Base-by-base conservation (phyloP, 2,888 invertebrate species). In the Agonopterix heracliana region DNA sequence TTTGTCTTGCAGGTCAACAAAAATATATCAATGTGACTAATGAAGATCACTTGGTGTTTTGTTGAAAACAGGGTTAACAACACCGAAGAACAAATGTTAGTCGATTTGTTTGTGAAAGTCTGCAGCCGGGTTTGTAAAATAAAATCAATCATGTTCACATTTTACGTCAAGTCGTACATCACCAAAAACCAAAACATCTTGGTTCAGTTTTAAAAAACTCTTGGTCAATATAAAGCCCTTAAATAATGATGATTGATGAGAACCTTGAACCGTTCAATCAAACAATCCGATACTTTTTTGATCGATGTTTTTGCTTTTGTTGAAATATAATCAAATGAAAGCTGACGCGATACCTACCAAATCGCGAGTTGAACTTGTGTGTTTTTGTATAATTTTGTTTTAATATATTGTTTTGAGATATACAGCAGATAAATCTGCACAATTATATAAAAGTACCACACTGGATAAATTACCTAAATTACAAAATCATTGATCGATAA, bases 21-120 rank as follows among this genome's bases (percentile, higher is more conserved):
- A 70, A 63, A 69, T 63, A 61, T 66, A 56, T 59, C 63, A 63
- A 61, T 56, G 60, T 67, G 70, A 71, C 65, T 70, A 70, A 72
- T 68, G 64, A 61, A 59, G 55, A 62, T 56, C 57, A 58, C 50
- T 58, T 60, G 62, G 56, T 63, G 51, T 59, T 60, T 56, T 55
- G 57, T 53, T 53, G 54, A 60, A 62, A 55, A 54, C 53, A 55
- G 49, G 63, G 61, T 63, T 64, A 63, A 54, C 58, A 61, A 47
- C 64, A 57, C 54, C 53, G 51, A 4, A n/a, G 10, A 42, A 40
- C 54, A 54, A 58, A 54, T 51, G 49, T 46, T 50, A 42, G 51
- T 45, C 49, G 49, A 57, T 55, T 46, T 60, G 26, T 50, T 40
- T n/a, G 17, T 7, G 34, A 10, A 36, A 52, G 42, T 51, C 50